Base-by-base conservation (phyloP, 2,113 vertebrate genomes). In the Ictidomys tridecemlineatus region DNA sequence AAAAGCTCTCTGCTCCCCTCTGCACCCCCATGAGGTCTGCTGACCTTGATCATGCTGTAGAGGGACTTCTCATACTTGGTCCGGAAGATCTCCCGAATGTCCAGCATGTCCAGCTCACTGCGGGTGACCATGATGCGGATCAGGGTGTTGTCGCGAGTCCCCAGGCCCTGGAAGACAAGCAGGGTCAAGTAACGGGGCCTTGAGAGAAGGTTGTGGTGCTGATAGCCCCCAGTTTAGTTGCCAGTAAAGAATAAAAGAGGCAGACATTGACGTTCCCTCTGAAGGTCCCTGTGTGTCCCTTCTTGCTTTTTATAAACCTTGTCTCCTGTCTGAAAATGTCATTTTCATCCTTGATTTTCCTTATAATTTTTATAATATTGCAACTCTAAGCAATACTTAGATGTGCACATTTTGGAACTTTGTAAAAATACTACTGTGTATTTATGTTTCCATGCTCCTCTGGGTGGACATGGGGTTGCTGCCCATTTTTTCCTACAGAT, bases 61-160 rank as follows among this genome's bases (percentile, higher is more conserved):
- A 99, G 99, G 0, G 99, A 99, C 97, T 99, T 99, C 69, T 99
- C 99, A 0, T 99, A 99, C 84, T 98, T 98, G 95, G 99, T 99
- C 96, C 99, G 98, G 98, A 99, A 99, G 97, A 99, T 99, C 97
- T 99, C 99, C 22, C 99, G 98, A 83, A 99, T 99, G 97, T 99
- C 99, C 95, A 99, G 97, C 99, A 99, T 99, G 98, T 99, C 99
- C 0, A 99, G 98, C 98, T 99, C 99, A 0, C 99, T 99, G 73
- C 99, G 99, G 53, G 98, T 99, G 95, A 99, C 99, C 99, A 99
- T 99, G 98, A 99, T 99, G 85, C 99, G 99, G 98, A 99, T 99
- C 98, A 99, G 98, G 0, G 99, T 99, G 99, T 99, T 99, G 98
- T 99, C 99, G 5, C 99, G 99, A 0, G 99, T 99, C 18, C 99